phyloP scores from a whole-genome alignment of 2,888 invertebrate genomes.

The Unio pictorum region DNA sequence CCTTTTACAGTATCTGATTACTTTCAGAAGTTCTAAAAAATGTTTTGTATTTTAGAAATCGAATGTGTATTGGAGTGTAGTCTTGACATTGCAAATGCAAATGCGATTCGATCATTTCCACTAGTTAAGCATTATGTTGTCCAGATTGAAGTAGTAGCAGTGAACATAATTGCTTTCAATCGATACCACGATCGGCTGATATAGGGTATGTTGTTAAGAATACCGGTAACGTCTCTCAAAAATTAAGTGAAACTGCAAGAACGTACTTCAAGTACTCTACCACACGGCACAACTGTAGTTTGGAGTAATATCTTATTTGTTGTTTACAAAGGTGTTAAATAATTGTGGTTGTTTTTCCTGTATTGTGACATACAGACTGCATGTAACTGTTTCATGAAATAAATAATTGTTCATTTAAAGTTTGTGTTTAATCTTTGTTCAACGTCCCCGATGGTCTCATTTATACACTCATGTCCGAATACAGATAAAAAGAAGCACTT shows the following conservation, averaged over 20 bases:
- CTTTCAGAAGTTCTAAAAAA: not conserved
- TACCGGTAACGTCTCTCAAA: conserved; percentile 59
- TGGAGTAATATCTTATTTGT: too few relatives aligned
- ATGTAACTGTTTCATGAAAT: too few relatives aligned
- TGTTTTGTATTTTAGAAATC: conserved; percentile 33
- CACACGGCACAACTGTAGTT: too few relatives aligned
- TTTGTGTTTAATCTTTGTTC: too few relatives aligned
- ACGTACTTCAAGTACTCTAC: too few relatives aligned
- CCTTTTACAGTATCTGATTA: not conserved
- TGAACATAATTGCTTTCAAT: conserved; percentile 44
- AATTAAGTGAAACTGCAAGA: conserved; percentile 35
- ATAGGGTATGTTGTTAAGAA: conserved; percentile 56
- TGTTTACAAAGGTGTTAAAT: too few relatives aligned
- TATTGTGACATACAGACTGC: too few relatives aligned
- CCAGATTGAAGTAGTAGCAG: conserved; percentile 55
- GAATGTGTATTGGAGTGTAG: conserved; percentile 55
- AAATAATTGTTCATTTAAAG: too few relatives aligned
- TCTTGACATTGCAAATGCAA: conserved; percentile 54
- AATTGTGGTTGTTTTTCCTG: too few relatives aligned
- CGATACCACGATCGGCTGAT: conserved; percentile 59
- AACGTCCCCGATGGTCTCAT: too few relatives aligned
- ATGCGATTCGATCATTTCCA: conserved; percentile 57
- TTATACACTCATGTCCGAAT: too few relatives aligned
- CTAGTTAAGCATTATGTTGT: conserved; percentile 49
- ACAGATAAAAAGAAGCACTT: too few relatives aligned